phyloP scores from a whole-genome alignment of 2,797 vertebrate genomes.

The Vultur gryphus region DNA sequence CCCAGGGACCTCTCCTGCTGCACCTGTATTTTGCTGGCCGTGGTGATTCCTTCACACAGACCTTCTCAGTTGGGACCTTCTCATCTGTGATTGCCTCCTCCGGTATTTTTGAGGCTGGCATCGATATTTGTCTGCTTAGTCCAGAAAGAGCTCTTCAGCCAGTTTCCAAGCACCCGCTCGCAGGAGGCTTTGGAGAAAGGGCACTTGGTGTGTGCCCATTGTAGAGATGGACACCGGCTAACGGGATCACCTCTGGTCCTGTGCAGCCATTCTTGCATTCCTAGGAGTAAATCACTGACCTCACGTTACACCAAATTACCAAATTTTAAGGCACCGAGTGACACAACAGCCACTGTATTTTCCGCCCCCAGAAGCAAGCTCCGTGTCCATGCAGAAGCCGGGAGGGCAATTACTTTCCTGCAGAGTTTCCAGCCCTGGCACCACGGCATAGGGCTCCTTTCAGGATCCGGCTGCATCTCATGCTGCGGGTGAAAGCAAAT shows the following conservation, averaged over 20 bases:
- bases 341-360: neutral
- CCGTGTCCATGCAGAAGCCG: fast-evolving
- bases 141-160: neutral
- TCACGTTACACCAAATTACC: neutral
- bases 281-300: neutral
- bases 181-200: neutral
- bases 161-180: neutral
- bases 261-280: neutral
- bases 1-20: neutral
- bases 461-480: neutral
- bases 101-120: neutral
- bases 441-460: neutral
- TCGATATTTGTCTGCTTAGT: neutral
- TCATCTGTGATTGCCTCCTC: neutral
- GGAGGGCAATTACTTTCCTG: neutral
- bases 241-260: fast-evolving
- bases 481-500: neutral
- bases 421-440: neutral
- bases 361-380: neutral
- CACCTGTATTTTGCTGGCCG: neutral
- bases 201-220: neutral
- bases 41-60: neutral
- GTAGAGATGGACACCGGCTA: fast-evolving
- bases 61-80: neutral
- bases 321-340: neutral